A percentile compares a stretch with the other conserved stretches of the same genome.
Conservation (phyloP, 35 echinoderm and acorn worm species). For the Strongylocentrotus purpuratus region DNA sequence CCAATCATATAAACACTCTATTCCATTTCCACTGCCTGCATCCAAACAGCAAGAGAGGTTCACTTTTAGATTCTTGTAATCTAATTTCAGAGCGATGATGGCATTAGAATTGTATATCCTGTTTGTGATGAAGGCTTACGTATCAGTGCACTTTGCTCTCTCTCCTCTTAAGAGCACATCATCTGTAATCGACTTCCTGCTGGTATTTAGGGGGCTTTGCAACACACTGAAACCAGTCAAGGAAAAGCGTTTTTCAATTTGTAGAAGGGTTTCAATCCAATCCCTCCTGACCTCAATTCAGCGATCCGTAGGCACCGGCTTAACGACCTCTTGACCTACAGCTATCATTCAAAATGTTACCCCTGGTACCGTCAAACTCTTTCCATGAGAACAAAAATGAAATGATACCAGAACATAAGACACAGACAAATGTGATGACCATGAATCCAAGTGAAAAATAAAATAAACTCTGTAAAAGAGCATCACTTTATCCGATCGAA, state of each 20-base stretch:
- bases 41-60: background rate
- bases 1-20: constrained; percentile 26
- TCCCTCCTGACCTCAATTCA: background rate
- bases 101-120: constrained; percentile 34
- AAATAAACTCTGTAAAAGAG: background rate
- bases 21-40: constrained; percentile 23
- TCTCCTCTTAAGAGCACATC: constrained; percentile 29
- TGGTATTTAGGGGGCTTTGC: background rate
- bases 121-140: background rate
- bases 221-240: background rate
- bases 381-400: background rate
- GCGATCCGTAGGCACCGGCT: background rate
- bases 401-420: background rate
- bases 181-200: constrained; percentile 19
- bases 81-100: constrained; percentile 20
- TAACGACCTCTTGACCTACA: background rate
- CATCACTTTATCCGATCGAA: background rate
- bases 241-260: background rate
- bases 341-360: background rate
- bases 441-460: background rate
- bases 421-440: background rate
- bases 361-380: background rate
- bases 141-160: constrained; percentile 25
- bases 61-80: background rate
- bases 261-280: background rate